phyloP scores from a whole-genome alignment of 2,113 vertebrate genomes.

The Percina caprodes region DNA sequence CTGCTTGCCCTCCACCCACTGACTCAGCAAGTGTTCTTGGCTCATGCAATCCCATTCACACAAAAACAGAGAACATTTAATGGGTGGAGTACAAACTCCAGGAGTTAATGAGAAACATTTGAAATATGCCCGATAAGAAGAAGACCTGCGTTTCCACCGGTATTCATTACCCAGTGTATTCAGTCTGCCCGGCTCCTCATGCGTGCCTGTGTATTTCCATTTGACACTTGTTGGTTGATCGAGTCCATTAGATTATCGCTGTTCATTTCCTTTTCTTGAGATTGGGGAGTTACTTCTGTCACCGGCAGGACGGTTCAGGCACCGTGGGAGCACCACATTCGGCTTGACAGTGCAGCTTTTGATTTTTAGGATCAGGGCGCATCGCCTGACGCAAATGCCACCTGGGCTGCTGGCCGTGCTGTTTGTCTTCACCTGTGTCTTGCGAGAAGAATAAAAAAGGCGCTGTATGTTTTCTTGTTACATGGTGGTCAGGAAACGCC shows the following conservation, averaged over 20 bases:
- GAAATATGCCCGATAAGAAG: slow-evolving; percentile 48
- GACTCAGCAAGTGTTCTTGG: slow-evolving; percentile 65
- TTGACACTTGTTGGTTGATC: slow-evolving; percentile 64
- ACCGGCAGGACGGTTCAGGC: slow-evolving; percentile 40
- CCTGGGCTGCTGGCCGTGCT: slow-evolving; percentile 43
- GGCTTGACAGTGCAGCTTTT: slow-evolving; percentile 51
- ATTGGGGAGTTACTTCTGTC: slow-evolving; percentile 36
- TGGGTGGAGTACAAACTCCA: slow-evolving; percentile 47
- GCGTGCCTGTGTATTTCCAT: slow-evolving; percentile 34
- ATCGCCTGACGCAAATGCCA: slow-evolving; percentile 42
- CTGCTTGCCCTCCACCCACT: slow-evolving; percentile 46
- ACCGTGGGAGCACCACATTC: slow-evolving; percentile 1
- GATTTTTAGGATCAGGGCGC: slow-evolving; percentile 58
- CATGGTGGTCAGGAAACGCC: slow-evolving; percentile 57
- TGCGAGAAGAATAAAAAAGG: slow-evolving; percentile 39
- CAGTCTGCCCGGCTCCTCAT: slow-evolving; percentile 29
- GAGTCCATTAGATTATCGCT: slow-evolving; percentile 53
- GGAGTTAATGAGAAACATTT: slow-evolving; percentile 61
- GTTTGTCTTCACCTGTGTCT: slow-evolving; percentile 64
- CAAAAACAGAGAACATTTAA: slow-evolving; percentile 47
- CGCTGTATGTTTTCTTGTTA: slow-evolving; percentile 66
- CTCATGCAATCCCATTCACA: slow-evolving; percentile 51
- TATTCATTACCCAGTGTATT: slow-evolving; percentile 42
- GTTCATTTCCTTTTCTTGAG: slow-evolving; percentile 46
- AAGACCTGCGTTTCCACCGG: slow-evolving; percentile 20